These are phyloP conservation scores for Allophyes oxyacanthae DNA, from an alignment of 2,888 invertebrate species.

Conservation along the genomic window DNA sequence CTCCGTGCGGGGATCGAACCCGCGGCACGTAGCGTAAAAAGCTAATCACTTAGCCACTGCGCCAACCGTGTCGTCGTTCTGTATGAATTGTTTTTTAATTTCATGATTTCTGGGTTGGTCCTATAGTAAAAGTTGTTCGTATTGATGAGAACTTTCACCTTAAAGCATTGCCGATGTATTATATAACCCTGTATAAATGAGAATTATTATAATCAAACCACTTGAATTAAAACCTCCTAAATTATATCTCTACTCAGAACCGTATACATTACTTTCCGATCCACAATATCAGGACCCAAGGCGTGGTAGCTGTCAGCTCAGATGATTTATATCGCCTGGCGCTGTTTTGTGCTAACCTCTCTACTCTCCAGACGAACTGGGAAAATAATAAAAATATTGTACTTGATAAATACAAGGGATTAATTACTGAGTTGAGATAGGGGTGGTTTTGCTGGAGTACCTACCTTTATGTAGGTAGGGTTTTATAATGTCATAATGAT, in stretches of 20 bases:
- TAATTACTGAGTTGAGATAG: conserved; percentile 35
- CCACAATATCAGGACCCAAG: conserved; percentile 41
- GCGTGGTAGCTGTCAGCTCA: conserved; percentile 57
- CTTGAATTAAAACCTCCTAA: not conserved
- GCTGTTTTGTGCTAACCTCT: conserved; percentile 52
- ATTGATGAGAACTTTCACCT: too few relatives aligned
- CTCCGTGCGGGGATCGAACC: too few relatives aligned
- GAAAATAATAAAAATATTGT: conserved; percentile 41
- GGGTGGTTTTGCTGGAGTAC: not conserved
- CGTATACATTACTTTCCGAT: conserved; percentile 14
- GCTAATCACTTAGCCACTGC: too few relatives aligned
- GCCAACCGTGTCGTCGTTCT: too few relatives aligned
- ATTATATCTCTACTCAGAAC: conserved; percentile 1
- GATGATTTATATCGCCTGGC: conserved; percentile 55
- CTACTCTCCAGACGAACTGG: conserved; percentile 21
- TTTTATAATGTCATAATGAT: not conserved
- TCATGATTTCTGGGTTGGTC: too few relatives aligned
- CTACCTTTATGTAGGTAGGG: not conserved
- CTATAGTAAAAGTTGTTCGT: too few relatives aligned
- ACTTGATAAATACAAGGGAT: conserved; percentile 35
- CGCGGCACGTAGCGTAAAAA: too few relatives aligned
- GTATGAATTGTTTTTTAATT: too few relatives aligned
- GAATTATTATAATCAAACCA: not conserved
- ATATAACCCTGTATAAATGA: too few relatives aligned
- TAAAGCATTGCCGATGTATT: too few relatives aligned